phyloP scores from a whole-genome alignment of 2,113 vertebrate genomes.

The Eleginops maclovinus region DNA sequence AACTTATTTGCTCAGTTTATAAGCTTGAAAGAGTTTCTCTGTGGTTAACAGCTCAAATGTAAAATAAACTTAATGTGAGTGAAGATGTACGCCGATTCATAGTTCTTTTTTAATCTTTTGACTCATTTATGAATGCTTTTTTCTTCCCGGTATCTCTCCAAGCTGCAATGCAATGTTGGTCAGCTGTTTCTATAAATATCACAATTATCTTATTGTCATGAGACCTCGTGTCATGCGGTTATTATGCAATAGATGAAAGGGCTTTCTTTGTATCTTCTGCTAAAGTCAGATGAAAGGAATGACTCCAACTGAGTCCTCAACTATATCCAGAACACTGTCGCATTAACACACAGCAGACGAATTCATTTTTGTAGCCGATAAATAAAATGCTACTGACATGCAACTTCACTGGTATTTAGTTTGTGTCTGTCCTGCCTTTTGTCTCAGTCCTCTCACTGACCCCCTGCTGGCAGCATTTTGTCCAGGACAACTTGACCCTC shows the following conservation, averaged over 20 bases:
- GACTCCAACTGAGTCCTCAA: constrained; percentile 35
- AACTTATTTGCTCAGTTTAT: neutral
- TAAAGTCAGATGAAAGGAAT: constrained; percentile 33
- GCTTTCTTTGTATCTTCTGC: constrained; percentile 16
- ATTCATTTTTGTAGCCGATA: neutral
- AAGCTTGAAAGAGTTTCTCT: constrained; percentile 3
- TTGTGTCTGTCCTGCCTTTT: neutral
- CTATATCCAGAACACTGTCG: neutral
- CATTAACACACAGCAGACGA: neutral
- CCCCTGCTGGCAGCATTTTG: constrained; percentile 39
- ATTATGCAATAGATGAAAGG: constrained; percentile 44
- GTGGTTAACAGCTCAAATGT: neutral
- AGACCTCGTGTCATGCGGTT: constrained; percentile 30
- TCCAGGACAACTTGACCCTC: constrained; percentile 37
- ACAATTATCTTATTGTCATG: constrained; percentile 37
- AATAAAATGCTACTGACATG: neutral
- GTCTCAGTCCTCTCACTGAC: constrained; percentile 16
- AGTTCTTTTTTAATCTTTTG: constrained; percentile 6
- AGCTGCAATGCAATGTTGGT: constrained; percentile 1
- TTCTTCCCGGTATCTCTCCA: constrained; percentile 4
- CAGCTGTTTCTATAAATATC: constrained; percentile 50
- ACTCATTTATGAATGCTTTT: constrained; percentile 3
- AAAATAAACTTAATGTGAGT: constrained; percentile 6
- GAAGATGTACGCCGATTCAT: neutral
- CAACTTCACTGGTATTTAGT: neutral